phyloP scores from a whole-genome alignment of 2,888 invertebrate species.

The Morinoia aosen region DNA sequence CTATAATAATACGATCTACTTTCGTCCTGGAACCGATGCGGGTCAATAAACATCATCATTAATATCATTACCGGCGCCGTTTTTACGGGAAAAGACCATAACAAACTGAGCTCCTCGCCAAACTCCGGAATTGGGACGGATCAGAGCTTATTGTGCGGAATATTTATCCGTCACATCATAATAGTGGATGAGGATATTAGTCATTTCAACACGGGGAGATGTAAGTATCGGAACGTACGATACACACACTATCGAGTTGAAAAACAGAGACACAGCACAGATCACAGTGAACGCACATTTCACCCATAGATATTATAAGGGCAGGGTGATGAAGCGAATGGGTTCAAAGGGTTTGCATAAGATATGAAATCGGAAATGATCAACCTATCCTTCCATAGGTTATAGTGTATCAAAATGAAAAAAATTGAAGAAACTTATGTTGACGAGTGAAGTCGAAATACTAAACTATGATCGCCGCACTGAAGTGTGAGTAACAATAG shows the following conservation, averaged over 20 bases:
- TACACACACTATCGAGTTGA: not conserved
- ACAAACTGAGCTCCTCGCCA: not conserved
- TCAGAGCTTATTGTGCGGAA: not conserved
- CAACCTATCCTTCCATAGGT: not conserved
- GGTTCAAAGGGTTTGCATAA: not conserved
- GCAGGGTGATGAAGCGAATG: not conserved
- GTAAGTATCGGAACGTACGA: not conserved
- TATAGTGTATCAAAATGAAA: not conserved
- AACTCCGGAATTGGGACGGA: not conserved
- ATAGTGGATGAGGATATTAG: not conserved
- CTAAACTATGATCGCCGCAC: not conserved
- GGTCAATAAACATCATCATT: not conserved
- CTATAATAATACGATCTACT: not conserved
- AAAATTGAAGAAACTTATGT: not conserved
- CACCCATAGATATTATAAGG: no score
- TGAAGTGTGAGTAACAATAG: not conserved
- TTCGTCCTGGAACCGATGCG: not conserved
- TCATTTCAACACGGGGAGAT: not conserved
- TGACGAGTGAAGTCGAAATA: not conserved
- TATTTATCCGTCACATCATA: not conserved
- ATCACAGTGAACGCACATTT: not conserved
- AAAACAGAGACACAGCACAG: not conserved
- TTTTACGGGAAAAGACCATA: not conserved
- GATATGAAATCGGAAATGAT: not conserved
- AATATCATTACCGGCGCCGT: not conserved